phyloP scores from a whole-genome alignment of 2,888 invertebrate genomes.

The Sphaerophoria taeniata region DNA sequence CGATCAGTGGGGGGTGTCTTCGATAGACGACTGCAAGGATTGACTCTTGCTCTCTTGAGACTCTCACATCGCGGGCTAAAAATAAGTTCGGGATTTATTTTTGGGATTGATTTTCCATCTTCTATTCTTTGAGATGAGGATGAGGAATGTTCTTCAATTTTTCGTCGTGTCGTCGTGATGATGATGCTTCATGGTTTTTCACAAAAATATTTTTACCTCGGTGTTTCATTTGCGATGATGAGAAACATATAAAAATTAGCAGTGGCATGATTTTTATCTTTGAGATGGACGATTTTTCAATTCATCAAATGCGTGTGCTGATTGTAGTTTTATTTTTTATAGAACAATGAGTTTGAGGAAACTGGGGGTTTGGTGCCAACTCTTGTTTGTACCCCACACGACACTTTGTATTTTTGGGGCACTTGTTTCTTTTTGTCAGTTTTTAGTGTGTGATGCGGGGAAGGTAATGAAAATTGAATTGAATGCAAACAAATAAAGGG shows the following conservation, averaged over 20 bases:
- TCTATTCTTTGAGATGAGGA: conserved; percentile 7
- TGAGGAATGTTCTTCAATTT: conserved; percentile 60
- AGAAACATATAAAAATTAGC: conserved; percentile 41
- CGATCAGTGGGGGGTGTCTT: conserved; percentile 58
- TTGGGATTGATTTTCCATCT: conserved; percentile 72
- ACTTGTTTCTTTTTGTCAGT: conserved; percentile 23
- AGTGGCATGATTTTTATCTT: conserved; percentile 33
- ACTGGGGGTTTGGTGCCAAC: conserved; percentile 59
- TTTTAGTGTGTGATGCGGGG: neutral
- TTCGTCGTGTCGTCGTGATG: conserved; percentile 25
- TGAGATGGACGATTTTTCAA: neutral
- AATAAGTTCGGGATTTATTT: conserved; percentile 65
- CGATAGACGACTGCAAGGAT: conserved; percentile 58
- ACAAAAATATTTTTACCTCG: conserved; percentile 65
- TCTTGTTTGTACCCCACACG: conserved; percentile 44
- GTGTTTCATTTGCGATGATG: conserved; percentile 65
- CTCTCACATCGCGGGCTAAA: conserved; percentile 53
- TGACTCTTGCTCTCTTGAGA: conserved; percentile 20
- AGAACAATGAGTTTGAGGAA: conserved; percentile 45
- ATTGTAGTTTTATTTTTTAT: conserved; percentile 44
- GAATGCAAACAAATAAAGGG: conserved; percentile 4
- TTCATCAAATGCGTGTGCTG: conserved; percentile 53
- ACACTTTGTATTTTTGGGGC: conserved; percentile 54
- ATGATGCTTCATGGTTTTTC: conserved; percentile 60
- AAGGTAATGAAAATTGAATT: conserved; percentile 43